A percentile compares a stretch with the other conserved stretches of the same genome.
Evolutionary conservation across 2,888 invertebrate genomes (phyloP).

Genomic region (Euplagia quadripunctaria): DNA sequence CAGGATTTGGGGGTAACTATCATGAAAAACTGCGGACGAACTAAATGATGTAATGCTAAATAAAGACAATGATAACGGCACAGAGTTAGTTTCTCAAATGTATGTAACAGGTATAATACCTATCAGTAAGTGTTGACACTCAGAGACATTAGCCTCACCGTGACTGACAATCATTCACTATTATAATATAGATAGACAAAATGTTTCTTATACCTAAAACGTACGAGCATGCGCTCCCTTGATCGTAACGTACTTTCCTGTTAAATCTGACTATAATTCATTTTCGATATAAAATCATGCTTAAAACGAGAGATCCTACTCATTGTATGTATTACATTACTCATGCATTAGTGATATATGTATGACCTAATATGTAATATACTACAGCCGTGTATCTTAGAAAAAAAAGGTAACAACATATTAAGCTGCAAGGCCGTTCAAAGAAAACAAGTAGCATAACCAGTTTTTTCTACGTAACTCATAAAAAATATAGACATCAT

Average conservation of each 20-base stretch:
- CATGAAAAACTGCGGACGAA: too few species aligned
- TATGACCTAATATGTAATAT: background rate
- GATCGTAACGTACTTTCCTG: background rate
- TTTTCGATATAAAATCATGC: background rate
- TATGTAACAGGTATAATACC: background rate
- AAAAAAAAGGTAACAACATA: background rate
- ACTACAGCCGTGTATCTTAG: constrained; percentile 1
- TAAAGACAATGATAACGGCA: background rate
- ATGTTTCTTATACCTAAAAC: background rate
- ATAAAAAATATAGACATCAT: background rate
- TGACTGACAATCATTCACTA: constrained; percentile 8
- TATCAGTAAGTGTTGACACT: background rate
- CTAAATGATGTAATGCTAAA: too few species aligned
- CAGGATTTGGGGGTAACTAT: too few species aligned
- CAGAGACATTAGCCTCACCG: background rate
- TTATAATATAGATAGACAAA: background rate
- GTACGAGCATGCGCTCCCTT: background rate
- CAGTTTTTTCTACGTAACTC: constrained; percentile 7
- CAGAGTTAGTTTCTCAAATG: background rate
- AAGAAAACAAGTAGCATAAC: constrained; percentile 1
- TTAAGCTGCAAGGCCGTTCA: constrained; percentile 13
- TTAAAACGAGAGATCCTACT: background rate
- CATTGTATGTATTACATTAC: background rate
- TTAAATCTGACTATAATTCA: background rate
- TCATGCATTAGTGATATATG: background rate